Evolutionary conservation across 2,888 invertebrate genomes (phyloP), one percentile per base, ranked within the genome.

Genomic region (Argynnis bischoffii): DNA sequence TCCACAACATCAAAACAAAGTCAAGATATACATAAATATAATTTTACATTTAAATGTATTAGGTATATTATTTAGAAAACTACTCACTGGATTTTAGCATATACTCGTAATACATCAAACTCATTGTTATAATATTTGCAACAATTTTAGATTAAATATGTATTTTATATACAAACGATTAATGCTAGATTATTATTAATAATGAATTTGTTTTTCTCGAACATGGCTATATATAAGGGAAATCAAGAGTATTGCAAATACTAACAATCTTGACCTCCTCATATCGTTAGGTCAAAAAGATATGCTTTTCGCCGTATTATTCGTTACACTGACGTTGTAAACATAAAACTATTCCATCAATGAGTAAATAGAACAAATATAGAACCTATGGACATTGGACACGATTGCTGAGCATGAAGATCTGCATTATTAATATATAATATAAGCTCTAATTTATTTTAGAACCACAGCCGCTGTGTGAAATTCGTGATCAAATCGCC

Each of bases 281-380:
- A 60, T 69, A 72, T 72, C 59, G 35, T 55, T 47, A 56, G 71
- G 69, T 67, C 69, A 64, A 48, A 60, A 59, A 21, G 60, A 64
- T 59, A 63, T 41, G 55, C 31, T 56, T 63, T 61, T 67, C 63
- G 65, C 48, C 63, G 57, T 63, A 65, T 59, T 48, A 59, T 13
- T 11, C 11, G 65, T 63, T 46, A 46, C 46, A 64, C 64, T 59
- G 63, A 63, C 51, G 50, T 63, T 47, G 48, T 66, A 65, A 67
- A 66, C 55, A 67, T 53, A 14, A 51, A 67, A 64, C 35, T 66
- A 66, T 72, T 69, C 69, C 67, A 64, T 63, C 63, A 65, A 69
- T 59, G 63, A 48, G 31, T 64, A 61, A 50, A 55, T 41, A 41
- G 63, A 48, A n/a, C 56, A 56, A 50, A 55, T 50, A 64, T 64